phyloP scores from a whole-genome alignment of 2,113 vertebrate species.

The Rallus limicola region DNA sequence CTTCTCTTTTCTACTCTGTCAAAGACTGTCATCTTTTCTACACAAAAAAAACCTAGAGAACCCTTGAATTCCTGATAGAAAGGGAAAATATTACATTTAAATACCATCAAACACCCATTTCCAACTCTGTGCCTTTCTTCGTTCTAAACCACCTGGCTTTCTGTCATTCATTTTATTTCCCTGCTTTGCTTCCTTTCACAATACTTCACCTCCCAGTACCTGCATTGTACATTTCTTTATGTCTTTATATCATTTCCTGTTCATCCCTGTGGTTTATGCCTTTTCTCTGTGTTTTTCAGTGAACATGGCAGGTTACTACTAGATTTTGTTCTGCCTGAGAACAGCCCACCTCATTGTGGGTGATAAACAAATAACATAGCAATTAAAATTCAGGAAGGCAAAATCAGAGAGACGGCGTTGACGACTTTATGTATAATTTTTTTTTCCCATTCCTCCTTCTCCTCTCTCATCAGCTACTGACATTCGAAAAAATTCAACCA shows the following conservation, averaged over 20 bases:
- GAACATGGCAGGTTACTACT: neutral
- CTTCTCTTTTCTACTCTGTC: neutral
- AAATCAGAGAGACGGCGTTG: neutral
- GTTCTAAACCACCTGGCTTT: neutral
- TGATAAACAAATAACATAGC: neutral
- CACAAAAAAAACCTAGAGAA: neutral
- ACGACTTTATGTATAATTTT: neutral
- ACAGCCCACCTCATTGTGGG: neutral
- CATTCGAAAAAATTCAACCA: slow-evolving; percentile 5
- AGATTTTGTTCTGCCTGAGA: neutral
- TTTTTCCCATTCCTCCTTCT: neutral
- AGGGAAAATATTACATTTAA: slow-evolving; percentile 13
- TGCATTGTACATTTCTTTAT: neutral
- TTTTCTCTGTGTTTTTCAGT: neutral
- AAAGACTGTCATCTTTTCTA: neutral
- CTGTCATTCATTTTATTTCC: neutral
- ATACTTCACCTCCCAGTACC: neutral
- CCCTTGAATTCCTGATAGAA: neutral
- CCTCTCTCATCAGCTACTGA: neutral
- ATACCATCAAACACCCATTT: neutral
- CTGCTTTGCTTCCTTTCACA: slow-evolving; percentile 5
- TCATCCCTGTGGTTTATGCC: neutral
- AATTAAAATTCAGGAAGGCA: slow-evolving; percentile 18
- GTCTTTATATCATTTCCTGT: neutral
- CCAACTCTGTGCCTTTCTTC: neutral